These are phyloP conservation scores for Ichneumon xanthorius DNA, from an alignment of 2,888 invertebrate species.

Conservation along the genomic window DNA sequence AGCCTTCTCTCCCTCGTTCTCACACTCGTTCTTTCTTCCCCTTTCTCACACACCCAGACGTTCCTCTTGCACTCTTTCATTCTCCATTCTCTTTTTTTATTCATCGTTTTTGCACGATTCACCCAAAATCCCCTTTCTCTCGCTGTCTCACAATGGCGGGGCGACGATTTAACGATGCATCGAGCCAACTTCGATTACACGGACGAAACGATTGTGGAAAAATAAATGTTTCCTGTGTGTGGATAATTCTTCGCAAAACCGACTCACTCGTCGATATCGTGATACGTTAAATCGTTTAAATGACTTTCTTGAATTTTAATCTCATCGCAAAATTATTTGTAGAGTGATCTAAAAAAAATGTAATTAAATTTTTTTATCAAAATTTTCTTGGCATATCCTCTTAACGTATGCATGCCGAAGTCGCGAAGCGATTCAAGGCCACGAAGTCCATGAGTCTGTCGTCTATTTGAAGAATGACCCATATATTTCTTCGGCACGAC, in stretches of 20 bases:
- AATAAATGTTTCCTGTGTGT: background rate
- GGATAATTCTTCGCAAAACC: background rate
- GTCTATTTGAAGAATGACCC: background rate
- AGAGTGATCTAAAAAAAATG: background rate
- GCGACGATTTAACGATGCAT: background rate
- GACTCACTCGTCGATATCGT: background rate
- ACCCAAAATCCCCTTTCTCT: background rate
- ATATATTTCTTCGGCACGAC: too few species aligned
- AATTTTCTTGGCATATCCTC: too few species aligned
- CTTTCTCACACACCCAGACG: constrained; percentile 5
- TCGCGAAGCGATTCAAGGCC: background rate
- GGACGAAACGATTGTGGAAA: background rate
- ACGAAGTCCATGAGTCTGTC: background rate
- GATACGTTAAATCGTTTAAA: background rate
- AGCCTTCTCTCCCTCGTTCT: constrained; percentile 13
- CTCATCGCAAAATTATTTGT: background rate
- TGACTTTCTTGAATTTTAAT: background rate
- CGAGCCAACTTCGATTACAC: background rate
- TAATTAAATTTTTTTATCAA: background rate
- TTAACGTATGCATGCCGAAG: background rate
- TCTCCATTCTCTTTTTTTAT: background rate
- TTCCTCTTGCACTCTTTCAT: constrained; percentile 37
- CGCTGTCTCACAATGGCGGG: background rate
- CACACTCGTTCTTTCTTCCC: constrained; percentile 21
- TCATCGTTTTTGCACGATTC: background rate